A percentile compares a stretch with the other conserved stretches of the same genome.
phyloP scores from a whole-genome alignment of 2,888 invertebrate genomes.

The Macrophya annulata region DNA sequence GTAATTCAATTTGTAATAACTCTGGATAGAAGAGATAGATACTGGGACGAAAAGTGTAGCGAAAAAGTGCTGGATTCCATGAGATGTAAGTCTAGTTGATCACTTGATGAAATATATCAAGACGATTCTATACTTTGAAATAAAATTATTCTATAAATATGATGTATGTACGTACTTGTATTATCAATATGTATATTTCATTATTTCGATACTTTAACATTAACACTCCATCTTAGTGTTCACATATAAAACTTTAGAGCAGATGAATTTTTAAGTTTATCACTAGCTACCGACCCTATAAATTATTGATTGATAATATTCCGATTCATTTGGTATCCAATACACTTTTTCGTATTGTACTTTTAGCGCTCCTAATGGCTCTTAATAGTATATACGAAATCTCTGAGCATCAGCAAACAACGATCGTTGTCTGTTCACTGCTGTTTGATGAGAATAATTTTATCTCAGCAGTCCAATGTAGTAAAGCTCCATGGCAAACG shows the following conservation, averaged over 20 bases:
- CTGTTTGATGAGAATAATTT: slow-evolving; percentile 75
- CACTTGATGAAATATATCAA: neutral
- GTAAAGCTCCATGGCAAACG: slow-evolving; percentile 82
- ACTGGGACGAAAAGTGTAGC: neutral
- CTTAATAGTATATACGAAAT: neutral
- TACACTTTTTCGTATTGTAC: slow-evolving; percentile 34
- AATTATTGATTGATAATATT: slow-evolving; percentile 37
- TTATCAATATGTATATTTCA: slow-evolving; percentile 26
- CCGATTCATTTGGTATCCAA: slow-evolving; percentile 41
- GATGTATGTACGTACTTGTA: neutral
- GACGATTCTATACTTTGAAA: neutral
- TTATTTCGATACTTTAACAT: slow-evolving; percentile 20
- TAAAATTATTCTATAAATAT: slow-evolving; percentile 4
- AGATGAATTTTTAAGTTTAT: slow-evolving; percentile 37
- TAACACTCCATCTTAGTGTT: slow-evolving; percentile 18
- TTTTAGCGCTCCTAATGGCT: slow-evolving; percentile 21
- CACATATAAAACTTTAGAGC: slow-evolving; percentile 46
- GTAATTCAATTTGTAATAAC: neutral
- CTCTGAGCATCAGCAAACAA: slow-evolving; percentile 75
- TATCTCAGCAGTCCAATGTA: slow-evolving; percentile 77
- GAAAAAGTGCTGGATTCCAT: slow-evolving; percentile 30
- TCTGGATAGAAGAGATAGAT: neutral
- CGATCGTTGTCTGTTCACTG: slow-evolving; percentile 75
- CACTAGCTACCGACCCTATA: slow-evolving; percentile 26
- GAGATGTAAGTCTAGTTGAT: slow-evolving; percentile 1